Conservation (phyloP, 2,113 vertebrate genomes). For the Gymnocephalus cernua region DNA sequence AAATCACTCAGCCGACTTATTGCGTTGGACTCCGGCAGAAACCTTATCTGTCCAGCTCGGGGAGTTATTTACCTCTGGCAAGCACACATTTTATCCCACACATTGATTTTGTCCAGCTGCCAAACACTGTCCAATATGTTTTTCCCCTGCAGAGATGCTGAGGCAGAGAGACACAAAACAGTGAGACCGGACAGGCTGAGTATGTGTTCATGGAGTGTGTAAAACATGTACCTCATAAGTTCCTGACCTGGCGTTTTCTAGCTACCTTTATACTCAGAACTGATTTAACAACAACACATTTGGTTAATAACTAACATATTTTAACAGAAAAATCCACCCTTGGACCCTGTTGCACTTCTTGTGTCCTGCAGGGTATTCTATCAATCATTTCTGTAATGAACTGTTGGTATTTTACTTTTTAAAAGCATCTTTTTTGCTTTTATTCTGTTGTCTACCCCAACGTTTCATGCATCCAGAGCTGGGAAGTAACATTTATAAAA, state of each 20-base stretch:
- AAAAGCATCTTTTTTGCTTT: background rate
- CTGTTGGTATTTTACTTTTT: background rate
- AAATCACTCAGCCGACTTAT: conserved; percentile 47
- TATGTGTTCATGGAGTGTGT: background rate
- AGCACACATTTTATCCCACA: conserved; percentile 69
- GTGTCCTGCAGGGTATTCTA: background rate
- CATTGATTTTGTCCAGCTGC: conserved; percentile 82
- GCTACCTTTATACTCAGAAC: conserved; percentile 16
- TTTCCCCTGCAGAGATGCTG: conserved; percentile 13
- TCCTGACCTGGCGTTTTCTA: background rate
- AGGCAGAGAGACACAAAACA: conserved; percentile 35
- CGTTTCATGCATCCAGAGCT: background rate
- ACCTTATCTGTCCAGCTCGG: conserved; percentile 57
- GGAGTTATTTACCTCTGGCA: conserved; percentile 75
- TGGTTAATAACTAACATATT: conserved; percentile 54
- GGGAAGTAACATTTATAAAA: background rate
- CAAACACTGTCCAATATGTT: conserved; percentile 69
- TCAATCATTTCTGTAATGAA: background rate
- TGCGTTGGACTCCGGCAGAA: conserved; percentile 42
- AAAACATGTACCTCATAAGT: background rate
- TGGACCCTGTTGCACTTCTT: background rate
- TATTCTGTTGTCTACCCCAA: background rate
- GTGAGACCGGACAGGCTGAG: background rate
- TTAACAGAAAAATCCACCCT: conserved; percentile 12
- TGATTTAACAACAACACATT: background rate